A percentile compares a stretch with the other conserved stretches of the same genome.
Evolutionary conservation across 1,140 invertebrate species (phyloP).

Genomic region (Diuraphis noxia): DNA sequence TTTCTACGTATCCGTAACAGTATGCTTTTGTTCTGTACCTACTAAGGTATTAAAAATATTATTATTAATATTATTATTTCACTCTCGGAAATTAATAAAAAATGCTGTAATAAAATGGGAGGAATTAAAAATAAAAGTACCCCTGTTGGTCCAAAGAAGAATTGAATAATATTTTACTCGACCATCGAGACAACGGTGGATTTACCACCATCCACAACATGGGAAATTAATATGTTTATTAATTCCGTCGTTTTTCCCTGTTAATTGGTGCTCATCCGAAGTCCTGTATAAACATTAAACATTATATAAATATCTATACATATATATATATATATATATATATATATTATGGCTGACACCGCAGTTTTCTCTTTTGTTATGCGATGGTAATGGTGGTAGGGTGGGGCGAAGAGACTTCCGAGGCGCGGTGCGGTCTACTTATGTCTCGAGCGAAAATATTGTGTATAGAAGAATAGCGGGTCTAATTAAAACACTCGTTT

Average conservation of each 20-base stretch:
- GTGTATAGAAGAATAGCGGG: neutral
- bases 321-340: neutral
- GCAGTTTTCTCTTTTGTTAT: neutral
- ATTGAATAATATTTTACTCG: neutral
- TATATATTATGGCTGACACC: neutral
- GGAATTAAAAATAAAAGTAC: neutral
- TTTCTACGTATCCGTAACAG: neutral
- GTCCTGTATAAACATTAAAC: neutral
- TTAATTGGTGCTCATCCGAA: conserved; percentile 7
- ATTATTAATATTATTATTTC: neutral
- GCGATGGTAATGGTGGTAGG: neutral
- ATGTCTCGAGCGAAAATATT: neutral
- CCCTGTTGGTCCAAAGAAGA: neutral
- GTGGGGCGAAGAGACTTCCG: neutral
- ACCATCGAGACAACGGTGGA: no score
- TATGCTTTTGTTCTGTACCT: neutral
- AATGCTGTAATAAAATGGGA: neutral
- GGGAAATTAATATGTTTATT: conserved; percentile 33
- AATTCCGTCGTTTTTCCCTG: neutral
- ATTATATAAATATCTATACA: neutral
- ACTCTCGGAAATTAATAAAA: neutral
- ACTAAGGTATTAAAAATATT: neutral
- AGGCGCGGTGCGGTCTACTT: neutral
- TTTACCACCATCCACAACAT: neutral
- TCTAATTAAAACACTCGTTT: conserved; percentile 49